These are phyloP conservation scores for Pocota personata DNA, from an alignment of 2,888 invertebrate genomes.

Conservation along the genomic window DNA sequence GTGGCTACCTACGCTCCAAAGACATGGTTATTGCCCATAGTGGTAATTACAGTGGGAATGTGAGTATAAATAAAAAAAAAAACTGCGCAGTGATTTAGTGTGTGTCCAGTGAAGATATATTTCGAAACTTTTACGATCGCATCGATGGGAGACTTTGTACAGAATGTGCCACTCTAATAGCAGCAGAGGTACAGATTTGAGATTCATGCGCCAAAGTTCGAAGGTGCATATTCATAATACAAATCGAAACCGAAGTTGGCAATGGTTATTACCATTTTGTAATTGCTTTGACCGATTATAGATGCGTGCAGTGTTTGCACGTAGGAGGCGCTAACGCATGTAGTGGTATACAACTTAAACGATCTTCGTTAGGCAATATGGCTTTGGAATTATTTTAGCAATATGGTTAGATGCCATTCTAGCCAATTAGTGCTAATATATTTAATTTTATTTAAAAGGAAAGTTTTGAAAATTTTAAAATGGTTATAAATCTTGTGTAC, in stretches of 20 bases:
- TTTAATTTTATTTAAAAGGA: constrained; percentile 7
- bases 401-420: constrained; percentile 19
- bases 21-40: constrained; percentile 35
- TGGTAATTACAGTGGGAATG: constrained; percentile 61
- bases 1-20: constrained; percentile 57
- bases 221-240: constrained; percentile 40
- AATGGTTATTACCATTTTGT: constrained; percentile 55
- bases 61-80: constrained; percentile 14
- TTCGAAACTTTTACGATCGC: constrained; percentile 64
- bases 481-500: constrained; percentile 1
- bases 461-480: neutral
- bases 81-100: constrained; percentile 53
- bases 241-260: constrained; percentile 28
- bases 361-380: constrained; percentile 39
- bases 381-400: constrained; percentile 9
- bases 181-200: neutral
- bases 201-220: constrained; percentile 60
- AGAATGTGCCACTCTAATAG: constrained; percentile 11
- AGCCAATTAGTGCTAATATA: constrained; percentile 19
- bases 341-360: neutral
- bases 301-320: constrained; percentile 50
- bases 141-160: constrained; percentile 4
- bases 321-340: constrained; percentile 58
- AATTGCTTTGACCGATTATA: constrained; percentile 70
- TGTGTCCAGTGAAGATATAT: constrained; percentile 68